Percentiles rank a stretch among this genome's conserved stretches.
phyloP scores from a whole-genome alignment of 2,888 invertebrate species.

The Syrista parreyssii region DNA sequence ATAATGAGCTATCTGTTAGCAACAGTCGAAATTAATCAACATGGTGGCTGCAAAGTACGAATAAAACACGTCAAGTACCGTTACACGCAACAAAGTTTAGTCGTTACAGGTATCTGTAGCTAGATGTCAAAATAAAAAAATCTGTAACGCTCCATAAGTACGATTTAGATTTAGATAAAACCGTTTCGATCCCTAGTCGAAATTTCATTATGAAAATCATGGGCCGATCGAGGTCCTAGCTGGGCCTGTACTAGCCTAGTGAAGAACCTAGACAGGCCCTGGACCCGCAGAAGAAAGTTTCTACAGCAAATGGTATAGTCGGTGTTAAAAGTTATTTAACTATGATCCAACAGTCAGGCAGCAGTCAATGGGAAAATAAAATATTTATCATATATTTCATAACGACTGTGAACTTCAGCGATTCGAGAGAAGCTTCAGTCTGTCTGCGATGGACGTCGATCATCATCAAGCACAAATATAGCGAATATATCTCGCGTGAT shows the following conservation, averaged over 20 bases:
- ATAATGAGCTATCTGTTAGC: too few species aligned
- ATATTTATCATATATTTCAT: not conserved
- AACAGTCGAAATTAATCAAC: too few species aligned
- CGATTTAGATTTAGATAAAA: not conserved
- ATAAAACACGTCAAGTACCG: too few species aligned
- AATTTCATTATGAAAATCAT: not conserved
- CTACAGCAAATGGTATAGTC: not conserved
- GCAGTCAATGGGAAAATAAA: not conserved
- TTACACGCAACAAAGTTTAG: not conserved
- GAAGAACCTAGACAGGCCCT: not conserved
- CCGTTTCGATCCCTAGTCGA: not conserved
- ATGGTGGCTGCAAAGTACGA: too few species aligned
- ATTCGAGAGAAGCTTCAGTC: not conserved
- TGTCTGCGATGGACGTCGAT: not conserved
- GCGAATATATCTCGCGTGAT: not conserved
- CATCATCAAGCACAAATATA: not conserved
- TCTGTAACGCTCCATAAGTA: not conserved
- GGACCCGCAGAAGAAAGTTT: not conserved
- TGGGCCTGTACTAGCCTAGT: not conserved
- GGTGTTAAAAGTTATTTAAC: not conserved
- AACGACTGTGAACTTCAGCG: not conserved
- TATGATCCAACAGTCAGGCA: not conserved
- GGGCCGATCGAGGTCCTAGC: not conserved
- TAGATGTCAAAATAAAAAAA: not conserved
- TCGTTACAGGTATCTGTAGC: not conserved